Conservation (phyloP, 30 jellyfish, hydroid and myxozoan genomes). For the Aurelia sp. region DNA sequence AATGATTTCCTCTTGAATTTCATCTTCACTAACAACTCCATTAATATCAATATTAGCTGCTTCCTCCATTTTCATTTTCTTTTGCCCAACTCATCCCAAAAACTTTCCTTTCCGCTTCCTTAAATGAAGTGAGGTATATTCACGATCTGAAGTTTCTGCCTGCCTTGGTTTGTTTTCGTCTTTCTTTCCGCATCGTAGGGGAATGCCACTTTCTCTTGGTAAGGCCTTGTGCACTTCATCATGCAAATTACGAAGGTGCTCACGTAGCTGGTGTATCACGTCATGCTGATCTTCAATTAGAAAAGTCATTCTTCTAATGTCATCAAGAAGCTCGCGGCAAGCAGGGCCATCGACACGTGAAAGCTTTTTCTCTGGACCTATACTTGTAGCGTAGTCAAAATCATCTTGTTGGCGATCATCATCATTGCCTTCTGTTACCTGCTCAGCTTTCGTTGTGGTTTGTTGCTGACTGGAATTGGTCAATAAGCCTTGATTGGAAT, state of each 20-base stretch:
- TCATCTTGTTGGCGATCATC: too few relatives aligned
- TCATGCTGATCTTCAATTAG: slow-evolving; percentile 19
- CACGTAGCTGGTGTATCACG: background rate
- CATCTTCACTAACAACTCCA: too few relatives aligned
- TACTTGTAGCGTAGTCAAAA: too few relatives aligned
- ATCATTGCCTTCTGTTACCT: too few relatives aligned
- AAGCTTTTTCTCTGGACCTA: too few relatives aligned
- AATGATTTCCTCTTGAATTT: too few relatives aligned
- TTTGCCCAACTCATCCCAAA: slow-evolving; percentile 4
- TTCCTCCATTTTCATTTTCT: slow-evolving; percentile 13
- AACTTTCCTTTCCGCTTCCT: slow-evolving; percentile 9
- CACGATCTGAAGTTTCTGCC: background rate
- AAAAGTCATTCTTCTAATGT: slow-evolving; percentile 21
- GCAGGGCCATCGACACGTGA: background rate
- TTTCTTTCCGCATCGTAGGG: background rate
- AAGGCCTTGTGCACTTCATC: slow-evolving; percentile 1
- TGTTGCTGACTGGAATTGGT: too few relatives aligned
- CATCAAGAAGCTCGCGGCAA: slow-evolving; percentile 34
- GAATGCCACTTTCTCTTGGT: slow-evolving; percentile 18
- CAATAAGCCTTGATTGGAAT: too few relatives aligned
- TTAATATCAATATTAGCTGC: background rate
- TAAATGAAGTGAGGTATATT: background rate
- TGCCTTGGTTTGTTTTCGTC: too few relatives aligned
- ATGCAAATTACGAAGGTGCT: background rate
- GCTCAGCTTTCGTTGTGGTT: too few relatives aligned